phyloP scores from a whole-genome alignment of 1,140 invertebrate species.

The Antheraea pernyi region DNA sequence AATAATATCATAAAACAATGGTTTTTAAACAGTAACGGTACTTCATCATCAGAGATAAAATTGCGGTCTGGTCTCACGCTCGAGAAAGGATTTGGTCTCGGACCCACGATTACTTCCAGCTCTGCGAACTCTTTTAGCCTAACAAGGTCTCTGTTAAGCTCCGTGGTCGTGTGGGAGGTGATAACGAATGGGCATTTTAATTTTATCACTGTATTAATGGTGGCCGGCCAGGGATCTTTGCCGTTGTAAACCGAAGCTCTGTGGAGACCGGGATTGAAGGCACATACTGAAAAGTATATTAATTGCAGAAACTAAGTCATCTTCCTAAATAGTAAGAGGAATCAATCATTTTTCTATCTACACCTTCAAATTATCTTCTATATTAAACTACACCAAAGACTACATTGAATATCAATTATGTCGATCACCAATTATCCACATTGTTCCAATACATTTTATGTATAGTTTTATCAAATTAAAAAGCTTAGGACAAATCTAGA shows the following conservation, averaged over 20 bases:
- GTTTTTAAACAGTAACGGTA: slow-evolving; percentile 87
- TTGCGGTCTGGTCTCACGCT: slow-evolving; percentile 86
- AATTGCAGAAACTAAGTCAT: slow-evolving; percentile 10
- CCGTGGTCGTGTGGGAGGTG: slow-evolving; percentile 83
- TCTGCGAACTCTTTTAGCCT: slow-evolving; percentile 60
- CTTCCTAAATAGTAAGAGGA: no score
- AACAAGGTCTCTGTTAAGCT: slow-evolving; percentile 81
- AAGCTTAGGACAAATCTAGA: no score
- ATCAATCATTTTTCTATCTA: no score
- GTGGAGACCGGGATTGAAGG: slow-evolving; percentile 86
- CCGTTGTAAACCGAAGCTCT: slow-evolving; percentile 81
- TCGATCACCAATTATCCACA: no score
- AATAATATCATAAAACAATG: slow-evolving; percentile 80
- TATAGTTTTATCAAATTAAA: no score
- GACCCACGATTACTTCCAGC: slow-evolving; percentile 73
- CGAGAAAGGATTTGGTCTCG: slow-evolving; percentile 82
- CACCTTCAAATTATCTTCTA: no score
- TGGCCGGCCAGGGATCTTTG: slow-evolving; percentile 83
- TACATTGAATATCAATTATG: no score
- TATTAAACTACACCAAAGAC: no score
- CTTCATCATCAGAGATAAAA: slow-evolving; percentile 85
- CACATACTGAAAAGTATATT: slow-evolving; percentile 78
- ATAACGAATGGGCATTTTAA: slow-evolving; percentile 80
- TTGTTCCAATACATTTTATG: no score
- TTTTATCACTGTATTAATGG: slow-evolving; percentile 79